A percentile compares a stretch with the other conserved stretches of the same genome.
Evolutionary conservation across 2,113 vertebrate species (phyloP).

Genomic region (Chinchilla lanigera): DNA sequence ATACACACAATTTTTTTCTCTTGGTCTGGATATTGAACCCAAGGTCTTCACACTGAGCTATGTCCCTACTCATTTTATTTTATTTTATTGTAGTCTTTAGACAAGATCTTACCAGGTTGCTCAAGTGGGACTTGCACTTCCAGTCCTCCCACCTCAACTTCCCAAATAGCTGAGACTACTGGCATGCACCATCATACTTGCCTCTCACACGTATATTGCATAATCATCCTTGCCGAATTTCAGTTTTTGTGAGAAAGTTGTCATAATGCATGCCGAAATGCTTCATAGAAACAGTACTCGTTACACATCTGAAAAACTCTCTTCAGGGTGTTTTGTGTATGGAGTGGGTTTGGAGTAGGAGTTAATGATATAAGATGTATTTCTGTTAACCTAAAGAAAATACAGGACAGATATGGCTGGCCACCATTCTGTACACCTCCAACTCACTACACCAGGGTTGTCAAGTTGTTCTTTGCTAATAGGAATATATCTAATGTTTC

Average conservation of each 20-base stretch:
- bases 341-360: background rate
- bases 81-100: background rate
- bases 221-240: background rate
- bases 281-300: background rate
- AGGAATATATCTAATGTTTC: background rate
- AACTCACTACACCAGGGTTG: background rate
- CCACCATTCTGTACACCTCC: background rate
- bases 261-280: background rate
- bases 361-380: background rate
- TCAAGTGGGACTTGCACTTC: background rate
- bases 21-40: background rate
- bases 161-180: background rate
- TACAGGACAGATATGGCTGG: background rate
- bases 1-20: background rate
- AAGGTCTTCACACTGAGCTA: background rate
- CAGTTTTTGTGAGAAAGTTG: constrained; percentile 13
- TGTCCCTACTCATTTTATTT: background rate
- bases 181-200: background rate
- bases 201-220: background rate
- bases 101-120: background rate
- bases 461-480: background rate
- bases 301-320: constrained; percentile 53
- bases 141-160: background rate
- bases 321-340: background rate
- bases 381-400: constrained; percentile 29